These are phyloP conservation scores for Linepithema humile DNA, from an alignment of 1,140 invertebrate species.

Conservation along the genomic window DNA sequence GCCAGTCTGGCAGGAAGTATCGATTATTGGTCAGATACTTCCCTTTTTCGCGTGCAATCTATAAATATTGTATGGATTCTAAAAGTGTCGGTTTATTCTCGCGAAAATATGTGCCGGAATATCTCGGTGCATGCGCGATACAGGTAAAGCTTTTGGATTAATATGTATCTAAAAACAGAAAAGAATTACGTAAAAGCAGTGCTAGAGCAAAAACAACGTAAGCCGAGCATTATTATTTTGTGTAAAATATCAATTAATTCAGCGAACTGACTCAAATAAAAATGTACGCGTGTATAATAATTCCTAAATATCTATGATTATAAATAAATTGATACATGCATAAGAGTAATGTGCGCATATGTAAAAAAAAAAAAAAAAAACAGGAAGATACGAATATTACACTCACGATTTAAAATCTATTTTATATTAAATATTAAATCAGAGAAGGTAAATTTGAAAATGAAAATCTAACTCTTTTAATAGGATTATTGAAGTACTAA, in stretches of 20 bases:
- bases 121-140: not conserved
- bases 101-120: slow-evolving; percentile 28
- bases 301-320: no score
- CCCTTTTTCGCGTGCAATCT: slow-evolving; percentile 43
- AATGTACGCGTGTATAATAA: not conserved
- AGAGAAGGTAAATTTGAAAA: no score
- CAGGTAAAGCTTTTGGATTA: slow-evolving; percentile 18
- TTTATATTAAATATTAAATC: no score
- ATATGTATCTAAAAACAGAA: slow-evolving; percentile 2
- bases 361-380: no score
- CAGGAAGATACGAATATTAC: no score
- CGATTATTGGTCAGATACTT: slow-evolving; percentile 51
- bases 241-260: not conserved
- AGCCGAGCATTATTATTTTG: not conserved
- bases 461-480: no score
- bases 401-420: no score
- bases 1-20: slow-evolving; percentile 29
- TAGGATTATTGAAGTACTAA: not conserved
- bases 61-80: slow-evolving; percentile 50
- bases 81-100: slow-evolving; percentile 49
- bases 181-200: not conserved
- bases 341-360: no score
- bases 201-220: not conserved
- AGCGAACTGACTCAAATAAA: not conserved
- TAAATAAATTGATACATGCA: no score